Base-by-base conservation (phyloP, 1,140 invertebrate species). In the Geopemphigus sp. region DNA sequence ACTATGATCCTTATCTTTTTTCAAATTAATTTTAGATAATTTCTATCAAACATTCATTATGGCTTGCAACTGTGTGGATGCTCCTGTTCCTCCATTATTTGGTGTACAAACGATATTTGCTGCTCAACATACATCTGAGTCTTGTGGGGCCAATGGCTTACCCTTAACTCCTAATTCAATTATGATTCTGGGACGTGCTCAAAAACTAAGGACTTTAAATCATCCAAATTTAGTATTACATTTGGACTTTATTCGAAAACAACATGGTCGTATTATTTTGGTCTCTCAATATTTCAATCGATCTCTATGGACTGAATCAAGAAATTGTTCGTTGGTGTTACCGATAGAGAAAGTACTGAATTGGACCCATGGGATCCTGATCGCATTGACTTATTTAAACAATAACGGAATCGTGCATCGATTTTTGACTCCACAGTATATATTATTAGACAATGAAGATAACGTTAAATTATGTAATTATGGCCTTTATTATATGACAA, bases 121-220 rank as follows among this genome's bases (percentile, higher is more conserved):
- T 0, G 92, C 91, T 84, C 91, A 91, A 84, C 94, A 97, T 86
- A 92, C 94, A 56, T 92, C 92, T 81, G 96, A 98, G 87, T 91
- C 92, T 78, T 98, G 96, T 87, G 96, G 96, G 12, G 95, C 93
- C 80, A 98, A 98, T 88, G 96, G 97, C 19, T 87, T 98, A 50
- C 97, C 96, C 0, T 86, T 98, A 15, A 98, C 96, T 4, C 96
- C 96, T 24, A 98, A 98, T 87, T 98, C 96, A 1, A 96, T 98
- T 78, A 93, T 93, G 80, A 97, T 98, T 84, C 88, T 96, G 76
- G 97, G 97, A 22, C 89, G 91, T 84, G 93, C 96, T 73, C 95
- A 97, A 84, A 87, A 90, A 66, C 86, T 98, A 3, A 94, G 94
- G 84, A 91, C 90, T 0, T 87, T 97, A 63, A 86, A 90, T 80